Evolutionary conservation across 53 echinoderm and acorn worm species (phyloP).

Genomic region (Temnopleurus reevesii): DNA sequence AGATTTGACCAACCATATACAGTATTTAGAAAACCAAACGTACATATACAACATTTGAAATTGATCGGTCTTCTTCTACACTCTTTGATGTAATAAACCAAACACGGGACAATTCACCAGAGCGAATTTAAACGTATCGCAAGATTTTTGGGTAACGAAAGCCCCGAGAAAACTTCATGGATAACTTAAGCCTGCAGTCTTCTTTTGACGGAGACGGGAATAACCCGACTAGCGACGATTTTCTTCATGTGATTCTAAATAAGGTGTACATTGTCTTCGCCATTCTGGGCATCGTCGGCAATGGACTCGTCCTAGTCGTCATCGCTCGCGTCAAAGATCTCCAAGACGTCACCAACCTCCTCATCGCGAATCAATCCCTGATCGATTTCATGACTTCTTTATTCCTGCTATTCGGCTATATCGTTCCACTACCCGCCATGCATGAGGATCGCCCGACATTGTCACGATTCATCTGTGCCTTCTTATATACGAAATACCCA

Average conservation of each 20-base stretch:
- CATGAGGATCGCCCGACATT: not conserved
- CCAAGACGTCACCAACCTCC: slow-evolving; percentile 40
- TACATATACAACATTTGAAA: too few species aligned
- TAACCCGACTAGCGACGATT: not conserved
- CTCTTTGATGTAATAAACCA: too few species aligned
- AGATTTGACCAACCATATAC: too few species aligned
- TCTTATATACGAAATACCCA: slow-evolving; percentile 66
- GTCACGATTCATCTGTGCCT: slow-evolving; percentile 41
- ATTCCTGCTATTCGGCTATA: slow-evolving; percentile 31
- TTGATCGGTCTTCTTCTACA: too few species aligned
- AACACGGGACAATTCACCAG: too few species aligned
- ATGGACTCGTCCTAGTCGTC: slow-evolving; percentile 60
- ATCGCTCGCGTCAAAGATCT: slow-evolving; percentile 45
- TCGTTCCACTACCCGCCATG: slow-evolving; percentile 18
- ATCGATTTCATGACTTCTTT: slow-evolving; percentile 55
- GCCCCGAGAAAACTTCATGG: too few species aligned
- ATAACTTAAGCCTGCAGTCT: not conserved
- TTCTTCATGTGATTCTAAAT: not conserved
- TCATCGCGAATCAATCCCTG: slow-evolving; percentile 58
- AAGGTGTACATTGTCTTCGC: not conserved
- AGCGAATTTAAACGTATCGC: too few species aligned
- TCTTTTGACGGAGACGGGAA: not conserved
- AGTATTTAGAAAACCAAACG: too few species aligned
- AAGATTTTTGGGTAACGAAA: too few species aligned
- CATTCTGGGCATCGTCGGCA: slow-evolving; percentile 53